Base-by-base conservation (phyloP, 1,140 invertebrate genomes). In the Coelopa frigida region DNA sequence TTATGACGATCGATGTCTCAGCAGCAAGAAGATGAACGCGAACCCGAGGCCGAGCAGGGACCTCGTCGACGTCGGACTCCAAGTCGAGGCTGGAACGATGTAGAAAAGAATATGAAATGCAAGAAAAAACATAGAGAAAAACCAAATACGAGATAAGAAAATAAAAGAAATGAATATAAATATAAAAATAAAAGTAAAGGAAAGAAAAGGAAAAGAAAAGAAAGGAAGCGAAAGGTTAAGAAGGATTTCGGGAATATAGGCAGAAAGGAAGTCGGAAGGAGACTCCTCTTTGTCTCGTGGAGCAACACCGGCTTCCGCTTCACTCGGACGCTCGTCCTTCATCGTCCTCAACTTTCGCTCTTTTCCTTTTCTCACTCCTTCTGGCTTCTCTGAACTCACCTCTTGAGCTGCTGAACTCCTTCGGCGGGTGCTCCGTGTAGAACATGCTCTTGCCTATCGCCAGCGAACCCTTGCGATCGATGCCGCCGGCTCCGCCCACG, bases 401-500 rank as follows among this genome's bases (percentile, higher is more conserved):
- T 32, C 40, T 35, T 44, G 56, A 51, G 33, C 53, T 49, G 29
- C 54, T 53, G 37, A 61, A 65, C 39, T 69, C 58, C 48, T 69
- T 69, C 48, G 66, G 63, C 64, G 67, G 67, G 51, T 59, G 49
- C 46, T 70, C 67, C n/a, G 67, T 68, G 20, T 66, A 65, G 50
- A 58, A 70, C 52, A 65, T 63, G 50, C 63, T 70, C 35, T 69
- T 68, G 31, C 67, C 66, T 58, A 68, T 68, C 54, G 67, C 66
- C 46, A 70, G 32, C 5, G 63, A 58, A 11, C 61, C 63, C 46
- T 70, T 70, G 31, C 60, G 41, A 38, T 57, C 55, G 5, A 52
- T 38, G 7, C 36, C 37, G 42, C 42, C 36, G 29, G 14, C n/a
- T 5, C 50, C 45, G n/a, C n/a, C n/a, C n/a, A n/a, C n/a, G 20